A percentile compares a stretch with the other conserved stretches of the same genome.
Evolutionary conservation across 2,888 invertebrate genomes (phyloP).

Genomic region (Hofmannophila pseudospretella): DNA sequence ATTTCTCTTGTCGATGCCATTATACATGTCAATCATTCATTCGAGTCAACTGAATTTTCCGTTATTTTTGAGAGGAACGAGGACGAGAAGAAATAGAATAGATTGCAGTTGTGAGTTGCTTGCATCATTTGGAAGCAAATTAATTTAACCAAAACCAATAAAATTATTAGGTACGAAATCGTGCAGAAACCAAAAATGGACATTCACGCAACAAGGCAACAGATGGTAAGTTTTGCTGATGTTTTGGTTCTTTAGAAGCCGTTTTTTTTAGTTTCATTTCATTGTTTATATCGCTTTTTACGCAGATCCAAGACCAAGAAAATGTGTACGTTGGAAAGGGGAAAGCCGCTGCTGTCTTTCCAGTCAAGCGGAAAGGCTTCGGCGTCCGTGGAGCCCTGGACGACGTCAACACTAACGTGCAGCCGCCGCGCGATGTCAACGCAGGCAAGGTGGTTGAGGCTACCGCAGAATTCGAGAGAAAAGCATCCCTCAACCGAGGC

Average conservation of each 20-base stretch:
- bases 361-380: conserved; percentile 48
- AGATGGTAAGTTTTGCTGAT: conserved; percentile 37
- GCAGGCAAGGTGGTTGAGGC: conserved; percentile 51
- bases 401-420: conserved; percentile 60
- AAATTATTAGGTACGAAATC: too few species aligned
- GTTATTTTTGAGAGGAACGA: too few species aligned
- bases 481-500: conserved; percentile 37
- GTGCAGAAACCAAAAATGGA: conserved; percentile 43
- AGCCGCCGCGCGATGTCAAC: conserved; percentile 42
- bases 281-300: conserved; percentile 1
- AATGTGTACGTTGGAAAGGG: conserved; percentile 49
- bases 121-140: too few species aligned
- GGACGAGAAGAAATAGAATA: too few species aligned
- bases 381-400: conserved; percentile 58
- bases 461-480: conserved; percentile 59
- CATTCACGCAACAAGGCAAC: conserved; percentile 45
- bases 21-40: too few species aligned
- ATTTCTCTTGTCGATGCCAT: too few species aligned
- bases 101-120: too few species aligned
- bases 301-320: conserved; percentile 59
- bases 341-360: conserved; percentile 38
- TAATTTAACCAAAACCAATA: too few species aligned
- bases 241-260: neutral
- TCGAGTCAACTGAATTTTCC: too few species aligned
- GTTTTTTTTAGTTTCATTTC: neutral